phyloP scores from a whole-genome alignment of 2,888 invertebrate species.

The Gymnocheta viridis region DNA sequence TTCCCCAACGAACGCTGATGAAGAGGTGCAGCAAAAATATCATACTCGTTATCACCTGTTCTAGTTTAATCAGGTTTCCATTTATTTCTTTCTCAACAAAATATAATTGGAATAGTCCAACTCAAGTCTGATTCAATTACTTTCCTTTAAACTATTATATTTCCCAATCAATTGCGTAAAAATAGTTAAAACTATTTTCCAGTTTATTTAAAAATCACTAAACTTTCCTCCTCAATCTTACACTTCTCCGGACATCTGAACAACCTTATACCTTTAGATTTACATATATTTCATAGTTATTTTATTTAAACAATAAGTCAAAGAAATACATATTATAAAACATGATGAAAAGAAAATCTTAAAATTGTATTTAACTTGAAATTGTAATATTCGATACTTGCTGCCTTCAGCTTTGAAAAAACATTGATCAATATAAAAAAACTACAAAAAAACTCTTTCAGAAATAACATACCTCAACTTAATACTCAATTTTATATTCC shows the following conservation, averaged over 20 bases:
- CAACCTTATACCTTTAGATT: background rate
- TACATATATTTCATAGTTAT: conserved; percentile 21
- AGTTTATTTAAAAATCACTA: background rate
- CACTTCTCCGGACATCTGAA: background rate
- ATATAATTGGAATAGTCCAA: no score
- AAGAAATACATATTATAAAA: conserved; percentile 20
- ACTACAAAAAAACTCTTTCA: background rate
- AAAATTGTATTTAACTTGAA: conserved; percentile 71
- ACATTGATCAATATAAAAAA: conserved; percentile 37
- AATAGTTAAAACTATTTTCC: background rate
- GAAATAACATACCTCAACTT: conserved; percentile 37
- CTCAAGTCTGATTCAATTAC: no score
- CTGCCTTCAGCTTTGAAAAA: conserved; percentile 61
- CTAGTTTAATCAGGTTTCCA: no score
- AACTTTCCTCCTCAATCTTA: background rate
- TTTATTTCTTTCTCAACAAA: no score
- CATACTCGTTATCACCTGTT: no score
- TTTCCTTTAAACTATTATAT: no score
- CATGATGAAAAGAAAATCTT: conserved; percentile 52
- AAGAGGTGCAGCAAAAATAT: no score
- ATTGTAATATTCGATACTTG: conserved; percentile 72
- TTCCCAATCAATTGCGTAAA: background rate
- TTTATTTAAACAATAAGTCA: conserved; percentile 56
- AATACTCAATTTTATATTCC: conserved; percentile 36
- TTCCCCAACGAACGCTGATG: no score